Conservation (phyloP, 1,140 invertebrate genomes). For the Harlomillsia oculata region DNA sequence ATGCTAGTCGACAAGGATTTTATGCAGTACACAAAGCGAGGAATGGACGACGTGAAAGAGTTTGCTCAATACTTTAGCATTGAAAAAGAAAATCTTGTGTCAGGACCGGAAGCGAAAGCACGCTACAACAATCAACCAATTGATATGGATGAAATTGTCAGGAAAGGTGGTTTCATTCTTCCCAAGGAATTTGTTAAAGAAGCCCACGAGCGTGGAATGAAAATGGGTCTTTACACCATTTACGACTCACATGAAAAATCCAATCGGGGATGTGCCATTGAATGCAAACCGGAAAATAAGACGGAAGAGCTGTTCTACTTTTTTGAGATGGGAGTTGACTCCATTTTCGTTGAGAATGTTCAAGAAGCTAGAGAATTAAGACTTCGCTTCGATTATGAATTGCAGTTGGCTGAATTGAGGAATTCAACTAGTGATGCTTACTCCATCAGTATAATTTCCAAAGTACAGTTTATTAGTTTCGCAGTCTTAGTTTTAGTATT, state of each 20-base stretch:
- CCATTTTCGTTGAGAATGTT: conserved; percentile 30
- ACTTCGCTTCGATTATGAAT: conserved; percentile 7
- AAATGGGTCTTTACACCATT: conserved; percentile 15
- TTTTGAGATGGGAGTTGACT: conserved; percentile 28
- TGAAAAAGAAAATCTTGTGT: conserved; percentile 23
- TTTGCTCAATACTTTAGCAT: conserved; percentile 12
- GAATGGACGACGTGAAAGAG: conserved; percentile 5
- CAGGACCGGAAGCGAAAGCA: conserved; percentile 4
- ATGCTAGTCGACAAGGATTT: conserved; percentile 1
- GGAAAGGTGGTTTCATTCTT: conserved; percentile 11
- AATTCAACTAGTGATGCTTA: too few relatives aligned
- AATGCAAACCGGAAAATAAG: conserved; percentile 18
- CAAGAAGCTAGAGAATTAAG: conserved; percentile 19
- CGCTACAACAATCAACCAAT: background rate
- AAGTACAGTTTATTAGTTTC: too few relatives aligned
- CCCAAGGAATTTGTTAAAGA: conserved; percentile 4
- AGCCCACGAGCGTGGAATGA: background rate
- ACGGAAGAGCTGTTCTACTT: conserved; percentile 24
- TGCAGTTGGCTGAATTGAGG: background rate
- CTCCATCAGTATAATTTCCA: too few relatives aligned
- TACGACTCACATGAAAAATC: conserved; percentile 16
- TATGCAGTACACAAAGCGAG: background rate
- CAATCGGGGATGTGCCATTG: conserved; percentile 12
- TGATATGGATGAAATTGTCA: background rate
- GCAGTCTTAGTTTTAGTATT: too few relatives aligned